Conservation (phyloP, 2,113 vertebrate genomes). For the Pseudorasbora parva region DNA sequence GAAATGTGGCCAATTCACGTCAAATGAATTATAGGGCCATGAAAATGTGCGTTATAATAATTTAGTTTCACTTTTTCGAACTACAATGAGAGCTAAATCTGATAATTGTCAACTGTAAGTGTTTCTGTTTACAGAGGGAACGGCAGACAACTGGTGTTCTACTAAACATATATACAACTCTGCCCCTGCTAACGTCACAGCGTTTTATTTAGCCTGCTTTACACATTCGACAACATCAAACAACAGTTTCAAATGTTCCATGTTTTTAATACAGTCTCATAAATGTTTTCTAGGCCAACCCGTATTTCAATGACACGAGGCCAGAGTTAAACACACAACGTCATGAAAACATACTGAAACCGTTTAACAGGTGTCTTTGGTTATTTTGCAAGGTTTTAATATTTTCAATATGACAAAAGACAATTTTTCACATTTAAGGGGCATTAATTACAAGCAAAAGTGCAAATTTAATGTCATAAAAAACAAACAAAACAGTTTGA, state of each 20-base stretch:
- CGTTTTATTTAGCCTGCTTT: constrained; percentile 49
- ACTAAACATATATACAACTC: constrained; percentile 1
- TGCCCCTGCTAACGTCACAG: not conserved
- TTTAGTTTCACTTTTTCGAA: not conserved
- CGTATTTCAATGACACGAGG: constrained; percentile 3
- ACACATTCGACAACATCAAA: constrained; percentile 14
- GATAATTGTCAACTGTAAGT: not conserved
- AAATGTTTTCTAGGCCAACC: constrained; percentile 23
- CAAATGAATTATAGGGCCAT: not conserved
- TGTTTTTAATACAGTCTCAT: constrained; percentile 10
- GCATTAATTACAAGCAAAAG: constrained; percentile 54
- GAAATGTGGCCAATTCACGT: not conserved
- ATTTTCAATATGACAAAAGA: constrained; percentile 32
- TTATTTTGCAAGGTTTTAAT: constrained; percentile 42
- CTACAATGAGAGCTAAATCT: not conserved
- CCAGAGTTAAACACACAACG: constrained; percentile 9
- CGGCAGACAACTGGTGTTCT: not conserved
- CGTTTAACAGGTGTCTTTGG: constrained; percentile 39
- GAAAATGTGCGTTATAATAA: not conserved
- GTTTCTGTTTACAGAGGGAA: not conserved
- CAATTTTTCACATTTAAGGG: constrained; percentile 52
- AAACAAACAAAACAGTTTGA: not conserved
- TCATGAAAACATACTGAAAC: constrained; percentile 16
- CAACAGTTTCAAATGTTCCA: constrained; percentile 22
- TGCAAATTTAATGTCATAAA: constrained; percentile 47